These are phyloP conservation scores for Pomatostomus ruficeps DNA, from an alignment of 2,113 vertebrate species.

Conservation along the genomic window DNA sequence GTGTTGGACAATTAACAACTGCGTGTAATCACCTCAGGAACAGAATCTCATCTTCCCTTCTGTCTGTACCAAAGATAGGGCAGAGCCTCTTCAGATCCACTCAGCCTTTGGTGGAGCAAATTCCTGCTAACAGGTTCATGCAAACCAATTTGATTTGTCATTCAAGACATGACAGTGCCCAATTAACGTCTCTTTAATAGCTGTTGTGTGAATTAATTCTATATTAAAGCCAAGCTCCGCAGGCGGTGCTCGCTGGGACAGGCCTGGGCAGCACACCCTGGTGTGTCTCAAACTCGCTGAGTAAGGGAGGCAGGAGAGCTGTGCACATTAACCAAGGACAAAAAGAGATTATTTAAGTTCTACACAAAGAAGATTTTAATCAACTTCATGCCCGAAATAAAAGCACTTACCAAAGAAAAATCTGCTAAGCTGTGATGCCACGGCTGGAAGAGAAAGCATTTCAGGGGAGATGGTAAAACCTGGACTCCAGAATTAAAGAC, in stretches of 20 bases:
- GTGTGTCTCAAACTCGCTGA: neutral
- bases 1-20: neutral
- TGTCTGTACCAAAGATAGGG: neutral
- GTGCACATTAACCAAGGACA: neutral
- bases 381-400: neutral
- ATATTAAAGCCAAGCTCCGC: neutral
- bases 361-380: neutral
- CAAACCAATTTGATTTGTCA: neutral
- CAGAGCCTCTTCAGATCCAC: neutral
- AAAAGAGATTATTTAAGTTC: neutral
- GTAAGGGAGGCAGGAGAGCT: neutral
- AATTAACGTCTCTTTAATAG: neutral
- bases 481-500: neutral
- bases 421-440: neutral
- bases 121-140: neutral
- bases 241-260: neutral
- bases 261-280: neutral
- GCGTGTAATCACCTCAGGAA: neutral
- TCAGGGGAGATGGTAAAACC: neutral
- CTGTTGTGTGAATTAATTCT: neutral
- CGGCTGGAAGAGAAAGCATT: neutral
- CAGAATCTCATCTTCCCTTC: neutral
- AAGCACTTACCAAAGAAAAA: neutral
- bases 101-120: neutral
- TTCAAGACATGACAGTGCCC: neutral